Evolutionary conservation across 1,140 invertebrate species (phyloP).

Genomic region (Anastrepha obliqua): DNA sequence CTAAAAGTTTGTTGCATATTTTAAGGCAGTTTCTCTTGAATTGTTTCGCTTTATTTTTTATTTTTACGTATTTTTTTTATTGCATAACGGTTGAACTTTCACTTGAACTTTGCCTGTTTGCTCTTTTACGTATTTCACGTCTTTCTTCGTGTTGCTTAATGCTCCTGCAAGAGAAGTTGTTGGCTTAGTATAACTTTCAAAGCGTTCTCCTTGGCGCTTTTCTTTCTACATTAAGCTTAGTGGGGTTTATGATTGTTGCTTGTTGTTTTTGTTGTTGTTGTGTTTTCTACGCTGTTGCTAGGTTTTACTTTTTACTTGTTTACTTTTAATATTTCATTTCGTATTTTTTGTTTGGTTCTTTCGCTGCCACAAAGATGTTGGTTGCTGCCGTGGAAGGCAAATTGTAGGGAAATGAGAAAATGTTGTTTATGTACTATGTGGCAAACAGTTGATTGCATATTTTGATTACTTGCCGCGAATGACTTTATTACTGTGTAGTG

Average conservation of each 20-base stretch:
- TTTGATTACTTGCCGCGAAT: neutral
- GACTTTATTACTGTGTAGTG: neutral
- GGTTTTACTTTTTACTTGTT: neutral
- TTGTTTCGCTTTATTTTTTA: neutral
- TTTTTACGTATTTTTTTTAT: neutral
- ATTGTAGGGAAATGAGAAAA: slow-evolving; percentile 30
- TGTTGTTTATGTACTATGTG: slow-evolving; percentile 40
- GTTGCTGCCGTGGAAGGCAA: neutral
- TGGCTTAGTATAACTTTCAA: slow-evolving; percentile 39
- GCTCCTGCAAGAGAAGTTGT: slow-evolving; percentile 23
- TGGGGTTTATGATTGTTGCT: slow-evolving; percentile 19
- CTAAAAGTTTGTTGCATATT: slow-evolving; percentile 51
- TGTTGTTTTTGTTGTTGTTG: neutral
- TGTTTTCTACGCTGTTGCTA: slow-evolving; percentile 27
- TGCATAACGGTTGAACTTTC: neutral
- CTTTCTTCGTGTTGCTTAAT: neutral
- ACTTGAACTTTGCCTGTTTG: slow-evolving; percentile 17
- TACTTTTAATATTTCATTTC: neutral
- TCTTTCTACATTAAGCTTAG: slow-evolving; percentile 21
- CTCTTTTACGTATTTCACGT: neutral
- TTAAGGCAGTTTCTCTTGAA: slow-evolving; percentile 26
- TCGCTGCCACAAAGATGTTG: neutral
- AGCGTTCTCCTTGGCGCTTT: neutral
- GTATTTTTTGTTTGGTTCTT: neutral
- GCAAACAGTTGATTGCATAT: slow-evolving; percentile 4